Percentiles rank a stretch among this genome's conserved stretches.
Evolutionary conservation across 2,113 vertebrate species (phyloP).

Genomic region (Prochilodus magdalenae): DNA sequence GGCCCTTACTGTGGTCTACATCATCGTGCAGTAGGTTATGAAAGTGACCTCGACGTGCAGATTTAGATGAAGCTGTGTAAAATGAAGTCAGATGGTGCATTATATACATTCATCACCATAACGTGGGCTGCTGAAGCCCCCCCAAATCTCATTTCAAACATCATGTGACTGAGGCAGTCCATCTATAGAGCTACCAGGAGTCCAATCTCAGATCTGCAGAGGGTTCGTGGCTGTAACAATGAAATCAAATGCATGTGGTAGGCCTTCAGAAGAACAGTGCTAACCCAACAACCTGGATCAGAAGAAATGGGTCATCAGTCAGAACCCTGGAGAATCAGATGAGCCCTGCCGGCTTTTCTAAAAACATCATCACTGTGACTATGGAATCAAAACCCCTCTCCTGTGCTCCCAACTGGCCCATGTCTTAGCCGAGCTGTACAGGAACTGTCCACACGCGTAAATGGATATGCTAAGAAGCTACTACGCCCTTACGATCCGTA

Average conservation of each 20-base stretch:
- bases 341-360: not conserved
- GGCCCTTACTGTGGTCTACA: not conserved
- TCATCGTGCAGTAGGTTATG: not conserved
- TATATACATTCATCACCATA: conserved; percentile 47
- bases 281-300: not conserved
- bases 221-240: not conserved
- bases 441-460: not conserved
- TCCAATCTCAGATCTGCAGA: not conserved
- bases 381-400: not conserved
- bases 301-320: not conserved
- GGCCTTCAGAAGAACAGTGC: not conserved
- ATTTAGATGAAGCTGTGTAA: not conserved
- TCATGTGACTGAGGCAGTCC: not conserved
- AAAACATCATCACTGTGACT: not conserved
- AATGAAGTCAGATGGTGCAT: conserved; percentile 14
- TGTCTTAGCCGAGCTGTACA: not conserved
- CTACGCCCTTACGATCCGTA: not conserved
- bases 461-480: not conserved
- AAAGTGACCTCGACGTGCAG: not conserved
- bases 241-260: not conserved
- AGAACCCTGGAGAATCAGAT: not conserved
- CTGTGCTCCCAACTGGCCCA: not conserved
- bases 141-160: not conserved
- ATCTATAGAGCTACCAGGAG: not conserved
- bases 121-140: conserved; percentile 13